Conservation (phyloP, 2,113 vertebrate species). For the Eudyptes chrysolophus region DNA sequence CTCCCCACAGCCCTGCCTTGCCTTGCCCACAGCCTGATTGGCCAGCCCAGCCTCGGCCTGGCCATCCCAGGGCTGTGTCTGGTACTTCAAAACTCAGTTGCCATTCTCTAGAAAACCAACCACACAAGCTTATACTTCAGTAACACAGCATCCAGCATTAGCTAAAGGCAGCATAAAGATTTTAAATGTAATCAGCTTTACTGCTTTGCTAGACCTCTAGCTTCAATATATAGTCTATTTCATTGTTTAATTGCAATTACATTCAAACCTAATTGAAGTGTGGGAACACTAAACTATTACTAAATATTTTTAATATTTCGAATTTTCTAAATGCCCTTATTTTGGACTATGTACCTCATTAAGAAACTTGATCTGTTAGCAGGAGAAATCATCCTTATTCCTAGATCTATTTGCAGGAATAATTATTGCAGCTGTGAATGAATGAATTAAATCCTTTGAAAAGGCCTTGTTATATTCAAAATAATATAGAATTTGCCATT, state of each 20-base stretch:
- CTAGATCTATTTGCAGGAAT: neutral
- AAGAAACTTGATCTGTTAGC: neutral
- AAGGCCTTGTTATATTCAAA: neutral
- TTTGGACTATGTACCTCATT: neutral
- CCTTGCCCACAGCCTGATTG: neutral
- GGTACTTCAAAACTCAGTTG: neutral
- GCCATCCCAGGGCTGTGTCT: rapidly evolving
- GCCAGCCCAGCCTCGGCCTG: neutral
- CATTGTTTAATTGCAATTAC: neutral
- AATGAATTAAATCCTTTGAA: neutral
- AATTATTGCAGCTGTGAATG: neutral
- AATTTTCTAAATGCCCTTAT: neutral
- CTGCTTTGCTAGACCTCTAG: neutral
- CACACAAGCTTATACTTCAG: neutral
- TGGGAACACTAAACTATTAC: neutral
- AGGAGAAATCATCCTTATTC: neutral
- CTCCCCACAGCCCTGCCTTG: neutral
- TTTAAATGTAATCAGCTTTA: neutral
- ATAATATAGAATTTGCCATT: neutral
- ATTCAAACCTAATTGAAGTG: neutral
- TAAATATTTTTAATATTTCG: neutral
- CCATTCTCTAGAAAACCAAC: neutral
- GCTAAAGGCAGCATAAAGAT: neutral
- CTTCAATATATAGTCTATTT: neutral
- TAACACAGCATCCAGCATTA: neutral